Percentiles rank a stretch among this genome's conserved stretches.
phyloP scores from a whole-genome alignment of 2,797 vertebrate species.

The Channa striata region DNA sequence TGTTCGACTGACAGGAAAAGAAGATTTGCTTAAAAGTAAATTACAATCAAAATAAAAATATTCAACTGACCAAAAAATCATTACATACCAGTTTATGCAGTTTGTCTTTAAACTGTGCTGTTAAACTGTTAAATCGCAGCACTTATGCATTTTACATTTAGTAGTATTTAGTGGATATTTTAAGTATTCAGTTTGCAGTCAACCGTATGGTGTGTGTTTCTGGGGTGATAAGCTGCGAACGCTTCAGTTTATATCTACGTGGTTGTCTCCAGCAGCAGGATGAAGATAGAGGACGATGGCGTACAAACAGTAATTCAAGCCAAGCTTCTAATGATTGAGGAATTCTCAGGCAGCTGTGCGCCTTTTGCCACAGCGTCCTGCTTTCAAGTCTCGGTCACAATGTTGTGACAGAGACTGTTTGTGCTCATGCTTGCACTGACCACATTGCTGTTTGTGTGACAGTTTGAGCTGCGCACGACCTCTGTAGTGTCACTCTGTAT shows the following conservation, averaged over 20 bases:
- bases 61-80: too few species aligned
- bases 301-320: neutral
- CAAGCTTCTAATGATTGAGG: neutral
- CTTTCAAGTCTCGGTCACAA: conserved; percentile 51
- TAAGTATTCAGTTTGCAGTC: neutral
- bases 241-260: neutral
- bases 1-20: too few species aligned
- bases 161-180: too few species aligned
- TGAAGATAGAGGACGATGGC: neutral
- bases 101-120: too few species aligned
- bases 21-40: too few species aligned
- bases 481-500: conserved; percentile 23
- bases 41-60: too few species aligned
- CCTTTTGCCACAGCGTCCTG: conserved; percentile 19
- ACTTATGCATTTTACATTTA: too few species aligned
- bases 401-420: conserved; percentile 66
- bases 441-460: conserved; percentile 39
- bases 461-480: conserved; percentile 16
- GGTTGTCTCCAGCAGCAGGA: neutral
- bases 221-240: neutral
- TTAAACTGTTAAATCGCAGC: too few species aligned
- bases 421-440: conserved; percentile 51
- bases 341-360: conserved; percentile 3
- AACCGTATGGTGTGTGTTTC: neutral
- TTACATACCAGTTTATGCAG: too few species aligned